A percentile compares a stretch with the other conserved stretches of the same genome.
Conservation (phyloP, 2,797 vertebrate genomes). For the Myotis vivesi region DNA sequence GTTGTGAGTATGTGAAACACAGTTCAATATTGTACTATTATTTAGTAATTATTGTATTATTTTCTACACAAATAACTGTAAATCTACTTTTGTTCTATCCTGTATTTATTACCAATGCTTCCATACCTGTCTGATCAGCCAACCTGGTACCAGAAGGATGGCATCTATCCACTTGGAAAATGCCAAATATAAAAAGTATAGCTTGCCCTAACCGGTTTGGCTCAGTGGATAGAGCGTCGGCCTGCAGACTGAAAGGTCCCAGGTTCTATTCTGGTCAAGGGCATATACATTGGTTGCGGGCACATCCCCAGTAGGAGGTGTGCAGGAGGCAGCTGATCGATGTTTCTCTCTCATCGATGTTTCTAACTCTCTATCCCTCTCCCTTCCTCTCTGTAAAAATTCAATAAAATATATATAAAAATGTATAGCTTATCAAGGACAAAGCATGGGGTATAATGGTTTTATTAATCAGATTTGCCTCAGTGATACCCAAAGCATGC, state of each 20-base stretch:
- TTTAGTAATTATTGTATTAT: background rate
- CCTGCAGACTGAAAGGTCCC: too few relatives aligned
- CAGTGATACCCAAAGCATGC: background rate
- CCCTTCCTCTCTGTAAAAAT: too few relatives aligned
- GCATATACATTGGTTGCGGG: too few relatives aligned
- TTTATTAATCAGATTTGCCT: background rate
- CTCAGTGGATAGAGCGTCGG: too few relatives aligned
- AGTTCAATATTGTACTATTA: background rate
- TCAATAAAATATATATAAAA: background rate
- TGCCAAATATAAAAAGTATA: background rate
- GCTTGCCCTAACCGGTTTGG: background rate
- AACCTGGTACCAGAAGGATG: background rate
- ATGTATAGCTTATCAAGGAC: background rate
- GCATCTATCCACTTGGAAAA: background rate
- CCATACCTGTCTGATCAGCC: background rate
- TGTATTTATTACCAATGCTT: background rate
- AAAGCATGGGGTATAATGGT: background rate
- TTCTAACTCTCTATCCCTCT: too few relatives aligned
- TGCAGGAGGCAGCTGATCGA: too few relatives aligned
- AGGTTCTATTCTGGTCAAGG: too few relatives aligned
- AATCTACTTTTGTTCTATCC: background rate
- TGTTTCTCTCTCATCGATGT: too few relatives aligned
- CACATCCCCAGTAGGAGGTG: too few relatives aligned
- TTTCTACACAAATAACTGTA: background rate
- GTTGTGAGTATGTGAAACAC: background rate